Conservation (phyloP, 2,888 invertebrate genomes). For the Plagodis pulveraria region DNA sequence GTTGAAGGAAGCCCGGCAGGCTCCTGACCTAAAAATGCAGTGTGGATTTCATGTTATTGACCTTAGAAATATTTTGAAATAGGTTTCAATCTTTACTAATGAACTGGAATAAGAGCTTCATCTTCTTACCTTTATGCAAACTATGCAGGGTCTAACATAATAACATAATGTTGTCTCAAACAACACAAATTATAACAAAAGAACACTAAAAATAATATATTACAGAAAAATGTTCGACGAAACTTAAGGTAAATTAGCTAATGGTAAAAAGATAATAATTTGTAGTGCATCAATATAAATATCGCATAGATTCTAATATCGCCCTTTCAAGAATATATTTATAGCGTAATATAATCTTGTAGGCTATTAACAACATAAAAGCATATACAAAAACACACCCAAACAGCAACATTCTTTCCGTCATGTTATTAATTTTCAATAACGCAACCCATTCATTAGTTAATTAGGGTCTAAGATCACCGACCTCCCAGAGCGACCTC, state of each 20-base stretch:
- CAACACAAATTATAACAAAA: no score
- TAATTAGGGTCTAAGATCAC: slow-evolving; percentile 55
- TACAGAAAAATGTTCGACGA: no score
- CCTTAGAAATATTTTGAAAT: slow-evolving; percentile 29
- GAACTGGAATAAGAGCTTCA: background rate
- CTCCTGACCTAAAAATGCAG: slow-evolving; percentile 33
- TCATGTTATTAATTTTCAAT: slow-evolving; percentile 32
- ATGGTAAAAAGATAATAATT: no score
- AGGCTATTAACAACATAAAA: slow-evolving; percentile 3
- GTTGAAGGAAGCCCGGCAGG: slow-evolving; percentile 66
- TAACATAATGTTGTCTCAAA: no score
- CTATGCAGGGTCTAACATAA: no score
- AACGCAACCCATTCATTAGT: slow-evolving; percentile 47
- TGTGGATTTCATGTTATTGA: slow-evolving; percentile 49
- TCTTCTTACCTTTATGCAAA: no score
- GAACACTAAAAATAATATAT: no score
- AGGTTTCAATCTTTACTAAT: background rate
- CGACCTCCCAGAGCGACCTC: slow-evolving; percentile 60
- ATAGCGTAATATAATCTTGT: background rate
- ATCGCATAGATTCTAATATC: no score
- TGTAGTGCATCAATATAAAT: no score
- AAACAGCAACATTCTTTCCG: slow-evolving; percentile 19
- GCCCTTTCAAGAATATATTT: no score
- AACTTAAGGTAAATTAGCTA: no score
- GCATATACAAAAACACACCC: background rate